Evolutionary conservation across 1,140 invertebrate species (phyloP).

Genomic region (Galleria mellonella): DNA sequence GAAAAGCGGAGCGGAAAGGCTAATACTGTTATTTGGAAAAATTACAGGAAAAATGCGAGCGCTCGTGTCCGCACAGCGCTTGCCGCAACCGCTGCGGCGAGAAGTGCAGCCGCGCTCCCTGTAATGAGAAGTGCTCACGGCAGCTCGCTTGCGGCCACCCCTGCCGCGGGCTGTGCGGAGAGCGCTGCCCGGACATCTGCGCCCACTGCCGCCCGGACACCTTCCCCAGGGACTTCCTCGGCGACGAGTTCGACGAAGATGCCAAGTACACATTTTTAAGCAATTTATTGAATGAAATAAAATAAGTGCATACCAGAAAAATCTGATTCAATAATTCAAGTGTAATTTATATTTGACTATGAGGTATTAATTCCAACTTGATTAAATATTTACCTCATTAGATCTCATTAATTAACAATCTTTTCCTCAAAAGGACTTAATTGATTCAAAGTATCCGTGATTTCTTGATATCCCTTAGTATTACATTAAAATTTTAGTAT

Average conservation of each 20-base stretch:
- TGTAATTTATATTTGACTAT: no score
- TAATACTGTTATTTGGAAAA: no score
- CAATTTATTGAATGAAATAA: no score
- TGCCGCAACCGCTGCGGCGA: slow-evolving; percentile 76
- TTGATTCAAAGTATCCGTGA: no score
- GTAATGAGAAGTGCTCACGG: slow-evolving; percentile 70
- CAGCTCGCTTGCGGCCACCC: slow-evolving; percentile 74
- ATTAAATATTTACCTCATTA: neutral
- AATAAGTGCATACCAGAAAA: no score
- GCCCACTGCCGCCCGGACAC: slow-evolving; percentile 58
- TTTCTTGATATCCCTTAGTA: no score
- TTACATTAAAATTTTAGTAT: no score
- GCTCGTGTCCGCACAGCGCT: slow-evolving; percentile 71
- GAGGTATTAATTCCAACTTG: no score
- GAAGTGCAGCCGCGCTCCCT: slow-evolving; percentile 71
- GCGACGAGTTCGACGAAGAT: slow-evolving; percentile 74
- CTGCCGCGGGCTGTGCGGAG: slow-evolving; percentile 82
- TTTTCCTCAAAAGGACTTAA: no score
- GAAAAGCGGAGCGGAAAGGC: no score
- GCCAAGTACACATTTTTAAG: slow-evolving; percentile 54
- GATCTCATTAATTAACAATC: neutral
- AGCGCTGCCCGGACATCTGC: slow-evolving; percentile 76
- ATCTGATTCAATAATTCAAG: no score
- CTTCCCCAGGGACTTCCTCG: slow-evolving; percentile 75
- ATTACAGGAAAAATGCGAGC: slow-evolving; percentile 56